A percentile compares a stretch with the other conserved stretches of the same genome.
Conservation (phyloP, 1,140 invertebrate species). For the Diorhabda elongata region DNA sequence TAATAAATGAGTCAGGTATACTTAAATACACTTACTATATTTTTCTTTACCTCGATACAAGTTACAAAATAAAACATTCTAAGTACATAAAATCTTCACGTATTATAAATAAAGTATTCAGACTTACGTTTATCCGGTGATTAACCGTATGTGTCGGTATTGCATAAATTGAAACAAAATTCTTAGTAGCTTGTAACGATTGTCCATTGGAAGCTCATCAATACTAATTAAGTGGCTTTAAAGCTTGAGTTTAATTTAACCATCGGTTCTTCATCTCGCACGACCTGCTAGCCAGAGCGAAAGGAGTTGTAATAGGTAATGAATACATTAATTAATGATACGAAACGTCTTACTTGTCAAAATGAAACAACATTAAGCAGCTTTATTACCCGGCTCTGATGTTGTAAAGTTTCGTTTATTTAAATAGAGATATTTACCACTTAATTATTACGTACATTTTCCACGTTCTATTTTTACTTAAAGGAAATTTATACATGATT, state of each 20-base stretch:
- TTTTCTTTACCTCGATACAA: too few relatives aligned
- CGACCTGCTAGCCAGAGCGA: not conserved
- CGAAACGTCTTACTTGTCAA: slow-evolving; percentile 11
- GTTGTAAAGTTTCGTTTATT: too few relatives aligned
- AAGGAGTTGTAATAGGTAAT: slow-evolving; percentile 10
- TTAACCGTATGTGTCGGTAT: not conserved
- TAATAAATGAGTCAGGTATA: too few relatives aligned
- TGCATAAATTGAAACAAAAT: slow-evolving; percentile 1
- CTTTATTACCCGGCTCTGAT: not conserved
- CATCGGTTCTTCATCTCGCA: not conserved
- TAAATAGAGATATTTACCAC: too few relatives aligned
- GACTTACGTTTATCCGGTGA: too few relatives aligned
- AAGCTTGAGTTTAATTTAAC: not conserved
- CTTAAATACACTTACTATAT: too few relatives aligned
- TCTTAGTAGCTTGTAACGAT: not conserved
- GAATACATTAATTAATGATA: slow-evolving; percentile 14
- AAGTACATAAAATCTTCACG: too few relatives aligned
- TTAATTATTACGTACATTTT: too few relatives aligned
- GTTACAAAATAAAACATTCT: too few relatives aligned
- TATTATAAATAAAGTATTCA: too few relatives aligned
- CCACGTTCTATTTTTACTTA: too few relatives aligned
- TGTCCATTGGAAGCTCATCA: slow-evolving; percentile 3
- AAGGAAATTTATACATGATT: too few relatives aligned
- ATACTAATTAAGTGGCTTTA: slow-evolving; percentile 11
- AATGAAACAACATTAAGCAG: not conserved